Conservation (phyloP, 2,888 invertebrate genomes). For the Boloria euphrosyne region DNA sequence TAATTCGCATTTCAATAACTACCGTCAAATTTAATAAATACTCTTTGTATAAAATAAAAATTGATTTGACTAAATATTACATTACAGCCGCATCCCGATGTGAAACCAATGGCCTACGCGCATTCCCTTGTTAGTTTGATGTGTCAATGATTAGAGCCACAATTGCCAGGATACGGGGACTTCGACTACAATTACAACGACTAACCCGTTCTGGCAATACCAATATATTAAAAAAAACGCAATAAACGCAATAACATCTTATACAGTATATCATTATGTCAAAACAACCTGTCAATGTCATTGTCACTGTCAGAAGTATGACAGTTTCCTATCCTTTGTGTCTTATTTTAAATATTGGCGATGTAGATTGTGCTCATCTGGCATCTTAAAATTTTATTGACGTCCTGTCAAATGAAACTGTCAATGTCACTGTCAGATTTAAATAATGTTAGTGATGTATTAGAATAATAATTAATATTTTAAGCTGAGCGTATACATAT, state of each 20-base stretch:
- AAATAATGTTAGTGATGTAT: not conserved
- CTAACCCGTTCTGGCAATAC: constrained; percentile 10
- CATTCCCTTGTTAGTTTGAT: constrained; percentile 91
- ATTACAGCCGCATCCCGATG: constrained; percentile 96
- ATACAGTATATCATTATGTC: not conserved
- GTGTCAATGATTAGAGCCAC: constrained; percentile 74
- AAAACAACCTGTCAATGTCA: constrained; percentile 2
- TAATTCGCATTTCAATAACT: no score
- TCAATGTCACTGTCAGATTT: constrained; percentile 10
- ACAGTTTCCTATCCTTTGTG: no score
- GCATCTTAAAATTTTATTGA: not conserved
- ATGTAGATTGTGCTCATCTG: not conserved
- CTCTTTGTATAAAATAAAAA: not conserved
- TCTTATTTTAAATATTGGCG: not conserved
- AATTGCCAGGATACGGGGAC: constrained; percentile 16
- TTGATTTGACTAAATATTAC: constrained; percentile 42
- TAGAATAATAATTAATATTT: no score
- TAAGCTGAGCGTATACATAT: no score
- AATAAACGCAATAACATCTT: not conserved
- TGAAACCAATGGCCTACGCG: constrained; percentile 98
- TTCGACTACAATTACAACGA: constrained; percentile 14
- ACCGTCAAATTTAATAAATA: no score
- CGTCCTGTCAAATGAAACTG: not conserved
- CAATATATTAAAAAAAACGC: not conserved
- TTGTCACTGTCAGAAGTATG: not conserved